Percentiles rank a stretch among this genome's conserved stretches.
These are phyloP conservation scores for Zaprionus obscuricornis DNA, from an alignment of 2,888 invertebrate species.

Conservation along the genomic window DNA sequence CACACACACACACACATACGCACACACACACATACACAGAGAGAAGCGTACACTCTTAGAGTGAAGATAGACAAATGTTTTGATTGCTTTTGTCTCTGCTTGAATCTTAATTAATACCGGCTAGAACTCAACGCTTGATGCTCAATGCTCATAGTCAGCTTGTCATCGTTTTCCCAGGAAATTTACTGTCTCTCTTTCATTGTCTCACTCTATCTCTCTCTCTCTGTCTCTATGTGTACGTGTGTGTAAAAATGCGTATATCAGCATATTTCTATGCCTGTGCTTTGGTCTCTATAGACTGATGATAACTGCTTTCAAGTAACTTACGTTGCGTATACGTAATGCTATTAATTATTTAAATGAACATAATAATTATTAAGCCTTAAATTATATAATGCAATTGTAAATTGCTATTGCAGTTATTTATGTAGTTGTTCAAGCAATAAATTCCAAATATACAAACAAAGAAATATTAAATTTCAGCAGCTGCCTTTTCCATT, in stretches of 20 bases:
- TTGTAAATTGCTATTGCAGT: too few species aligned
- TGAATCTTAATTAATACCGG: constrained; percentile 26
- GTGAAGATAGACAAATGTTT: constrained; percentile 23
- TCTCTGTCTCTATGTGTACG: too few species aligned
- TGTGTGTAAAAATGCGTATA: too few species aligned
- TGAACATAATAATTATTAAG: constrained; percentile 4
- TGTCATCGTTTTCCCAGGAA: constrained; percentile 9
- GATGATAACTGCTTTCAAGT: constrained; percentile 8
- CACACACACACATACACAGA: background rate
- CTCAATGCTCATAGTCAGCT: background rate
- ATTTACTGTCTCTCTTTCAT: too few species aligned
- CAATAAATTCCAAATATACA: too few species aligned
- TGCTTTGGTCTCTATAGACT: background rate
- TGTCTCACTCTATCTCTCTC: too few species aligned
- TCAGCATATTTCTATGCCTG: too few species aligned
- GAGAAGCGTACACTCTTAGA: constrained; percentile 1
- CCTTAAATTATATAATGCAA: too few species aligned
- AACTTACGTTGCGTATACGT: constrained; percentile 20
- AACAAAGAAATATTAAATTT: too few species aligned
- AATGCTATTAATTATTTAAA: constrained; percentile 26
- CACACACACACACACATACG: constrained; percentile 3
- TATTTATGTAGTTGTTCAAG: too few species aligned
- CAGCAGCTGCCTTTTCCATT: too few species aligned
- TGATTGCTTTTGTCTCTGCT: constrained; percentile 55
- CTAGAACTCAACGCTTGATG: constrained; percentile 7